Percentiles rank a stretch among this genome's conserved stretches.
Conservation (phyloP, 2,113 vertebrate species). For the Cnemophilus loriae region DNA sequence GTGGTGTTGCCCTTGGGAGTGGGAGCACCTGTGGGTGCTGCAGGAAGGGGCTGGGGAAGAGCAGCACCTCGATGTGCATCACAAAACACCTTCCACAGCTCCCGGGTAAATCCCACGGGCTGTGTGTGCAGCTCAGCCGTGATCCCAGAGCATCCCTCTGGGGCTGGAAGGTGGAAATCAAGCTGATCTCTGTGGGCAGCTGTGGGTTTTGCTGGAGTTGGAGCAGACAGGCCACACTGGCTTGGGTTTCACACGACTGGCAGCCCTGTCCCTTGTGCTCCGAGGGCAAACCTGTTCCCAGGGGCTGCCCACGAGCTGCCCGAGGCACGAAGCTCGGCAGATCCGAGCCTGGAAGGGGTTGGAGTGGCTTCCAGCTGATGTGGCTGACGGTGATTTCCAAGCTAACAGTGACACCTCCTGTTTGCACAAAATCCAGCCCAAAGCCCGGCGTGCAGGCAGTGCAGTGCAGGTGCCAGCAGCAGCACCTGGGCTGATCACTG, state of each 20-base stretch:
- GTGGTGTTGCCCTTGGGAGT: background rate
- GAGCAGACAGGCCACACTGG: background rate
- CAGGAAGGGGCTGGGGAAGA: background rate
- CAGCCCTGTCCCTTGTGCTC: background rate
- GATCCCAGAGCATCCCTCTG: background rate
- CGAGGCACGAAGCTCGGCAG: background rate
- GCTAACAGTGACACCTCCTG: slow-evolving; percentile 53
- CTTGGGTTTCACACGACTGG: background rate
- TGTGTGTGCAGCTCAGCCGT: accelerated
- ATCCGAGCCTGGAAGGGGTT: background rate
- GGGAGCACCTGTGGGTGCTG: background rate
- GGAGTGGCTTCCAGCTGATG: background rate
- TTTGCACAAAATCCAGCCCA: background rate
- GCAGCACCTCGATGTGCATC: background rate
- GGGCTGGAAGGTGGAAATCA: background rate
- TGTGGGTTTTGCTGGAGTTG: background rate
- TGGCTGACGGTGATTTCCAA: background rate
- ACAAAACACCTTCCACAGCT: background rate
- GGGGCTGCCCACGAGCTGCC: background rate
- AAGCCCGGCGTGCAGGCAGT: accelerated
- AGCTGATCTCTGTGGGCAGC: background rate
- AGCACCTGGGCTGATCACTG: accelerated
- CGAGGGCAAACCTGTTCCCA: background rate
- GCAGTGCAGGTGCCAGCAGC: background rate
- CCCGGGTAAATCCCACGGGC: accelerated